Base-by-base conservation (phyloP, 2,797 vertebrate species). In the Gastrophryne carolinensis region DNA sequence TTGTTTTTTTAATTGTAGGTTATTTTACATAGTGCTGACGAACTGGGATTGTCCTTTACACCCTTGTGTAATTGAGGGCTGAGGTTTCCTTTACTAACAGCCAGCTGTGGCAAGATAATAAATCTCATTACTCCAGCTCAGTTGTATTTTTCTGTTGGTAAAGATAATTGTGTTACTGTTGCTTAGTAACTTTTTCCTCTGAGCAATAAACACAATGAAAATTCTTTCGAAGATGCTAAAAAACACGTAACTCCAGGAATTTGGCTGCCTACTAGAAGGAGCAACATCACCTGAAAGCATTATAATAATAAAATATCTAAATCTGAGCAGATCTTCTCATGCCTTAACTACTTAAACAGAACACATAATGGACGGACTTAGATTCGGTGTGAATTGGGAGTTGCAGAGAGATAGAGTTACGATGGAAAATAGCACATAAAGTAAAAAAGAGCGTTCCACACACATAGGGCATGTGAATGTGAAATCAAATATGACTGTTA, bases 181-280 rank as follows among this genome's bases (percentile, higher is more conserved):
- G 68, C 68, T 60, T 32, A 71, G 68, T 11, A 47, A 71, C 37
- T 60, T 47, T 49, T 54, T 50, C 65, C 13, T 49, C 56, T 58
- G 19, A 30, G 30, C 27, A 57, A 71, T 24, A 71, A 71, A 71
- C 53, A 60, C 68, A 60, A 71, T 47, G 68, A 71, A 71, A 60
- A 41, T 56, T 69, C 34, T 39, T 69, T 56, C 35, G 27, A 57
- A 30, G 66, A 41, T 44, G 54, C 68, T 60, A 71, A 71, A n/a
- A 47, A 71, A 49, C 52, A 41, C 54, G 29, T 34, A 71, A 60
- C 68, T 57, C 37, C 56, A 49, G 53, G 56, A 58, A 58, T 37
- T 49, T 4, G 27, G 27, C 27, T 71, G 54, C 54, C 68, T 47
- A 71, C 17, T 34, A 34, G 21, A 32, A 60, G 11, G 37, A 47